Percentiles rank a stretch among this genome's conserved stretches.
These are phyloP conservation scores for Xylocampa areola DNA, from an alignment of 2,888 invertebrate genomes.

Conservation along the genomic window DNA sequence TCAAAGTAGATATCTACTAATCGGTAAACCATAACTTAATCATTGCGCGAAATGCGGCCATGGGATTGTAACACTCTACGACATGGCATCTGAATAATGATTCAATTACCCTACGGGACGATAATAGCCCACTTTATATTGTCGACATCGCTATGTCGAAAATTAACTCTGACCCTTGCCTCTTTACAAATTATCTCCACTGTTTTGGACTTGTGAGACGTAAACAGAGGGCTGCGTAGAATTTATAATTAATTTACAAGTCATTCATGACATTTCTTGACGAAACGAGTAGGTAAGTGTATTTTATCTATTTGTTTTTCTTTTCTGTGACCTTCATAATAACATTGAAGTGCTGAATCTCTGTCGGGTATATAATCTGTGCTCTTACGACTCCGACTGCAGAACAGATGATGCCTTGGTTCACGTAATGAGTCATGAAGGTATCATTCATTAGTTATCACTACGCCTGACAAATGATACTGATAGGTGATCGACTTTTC, in stretches of 20 bases:
- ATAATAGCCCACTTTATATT: constrained; percentile 55
- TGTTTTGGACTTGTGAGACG: constrained; percentile 25
- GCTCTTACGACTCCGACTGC: no score
- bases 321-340: neutral
- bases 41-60: constrained; percentile 25
- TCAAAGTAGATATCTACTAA: neutral
- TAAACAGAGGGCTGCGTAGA: constrained; percentile 23
- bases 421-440: no score
- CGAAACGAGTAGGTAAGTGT: neutral
- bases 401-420: no score
- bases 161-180: constrained; percentile 54
- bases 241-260: constrained; percentile 31
- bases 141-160: constrained; percentile 56
- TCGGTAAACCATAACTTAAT: constrained; percentile 7
- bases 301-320: neutral
- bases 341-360: neutral
- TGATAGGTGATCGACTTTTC: no score
- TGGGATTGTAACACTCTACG: constrained; percentile 15
- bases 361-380: no score
- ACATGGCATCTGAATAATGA: constrained; percentile 44
- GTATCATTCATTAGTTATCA: no score
- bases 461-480: no score
- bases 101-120: constrained; percentile 51
- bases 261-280: constrained; percentile 20
- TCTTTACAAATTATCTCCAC: constrained; percentile 48